Evolutionary conservation across 2,113 vertebrate species (phyloP).

Genomic region (Misgurnus anguillicaudatus): DNA sequence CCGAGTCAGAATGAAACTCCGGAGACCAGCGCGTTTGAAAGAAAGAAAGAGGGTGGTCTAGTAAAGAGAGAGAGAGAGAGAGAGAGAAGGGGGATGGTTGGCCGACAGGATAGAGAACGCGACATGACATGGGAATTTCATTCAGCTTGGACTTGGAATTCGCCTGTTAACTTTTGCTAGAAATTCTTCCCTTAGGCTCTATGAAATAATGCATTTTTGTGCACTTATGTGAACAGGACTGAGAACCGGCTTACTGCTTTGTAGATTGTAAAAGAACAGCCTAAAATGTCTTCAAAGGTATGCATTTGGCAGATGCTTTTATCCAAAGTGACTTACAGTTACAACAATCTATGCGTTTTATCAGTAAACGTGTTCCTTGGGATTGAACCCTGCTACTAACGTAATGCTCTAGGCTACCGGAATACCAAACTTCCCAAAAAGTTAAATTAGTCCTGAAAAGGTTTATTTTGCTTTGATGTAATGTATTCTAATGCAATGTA

Average conservation of each 20-base stretch:
- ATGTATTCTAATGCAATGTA: background rate
- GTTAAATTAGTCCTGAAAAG: background rate
- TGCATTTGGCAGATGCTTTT: too few relatives aligned
- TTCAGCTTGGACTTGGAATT: conserved; percentile 46
- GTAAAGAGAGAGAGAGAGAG: conserved; percentile 1
- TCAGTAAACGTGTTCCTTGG: too few relatives aligned
- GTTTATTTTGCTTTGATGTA: background rate
- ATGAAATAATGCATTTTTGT: background rate
- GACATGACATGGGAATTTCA: conserved; percentile 50
- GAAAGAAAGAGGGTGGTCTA: conserved; percentile 35
- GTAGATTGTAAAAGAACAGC: too few relatives aligned
- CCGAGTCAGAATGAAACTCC: conserved; percentile 5
- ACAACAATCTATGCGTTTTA: too few relatives aligned
- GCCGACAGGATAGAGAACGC: conserved; percentile 33
- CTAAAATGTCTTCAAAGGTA: background rate
- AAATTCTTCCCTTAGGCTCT: conserved; percentile 25
- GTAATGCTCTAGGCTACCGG: too few relatives aligned
- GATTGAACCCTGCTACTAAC: too few relatives aligned
- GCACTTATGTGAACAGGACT: background rate
- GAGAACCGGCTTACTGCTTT: background rate
- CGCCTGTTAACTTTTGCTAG: conserved; percentile 22
- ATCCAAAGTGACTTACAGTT: too few relatives aligned
- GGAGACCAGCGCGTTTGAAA: conserved; percentile 20
- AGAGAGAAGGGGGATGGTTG: conserved; percentile 13
- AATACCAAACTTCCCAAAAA: background rate